Percentiles rank a stretch among this genome's conserved stretches.
Conservation (phyloP, 2,113 vertebrate species). For the Prinia subflava region DNA sequence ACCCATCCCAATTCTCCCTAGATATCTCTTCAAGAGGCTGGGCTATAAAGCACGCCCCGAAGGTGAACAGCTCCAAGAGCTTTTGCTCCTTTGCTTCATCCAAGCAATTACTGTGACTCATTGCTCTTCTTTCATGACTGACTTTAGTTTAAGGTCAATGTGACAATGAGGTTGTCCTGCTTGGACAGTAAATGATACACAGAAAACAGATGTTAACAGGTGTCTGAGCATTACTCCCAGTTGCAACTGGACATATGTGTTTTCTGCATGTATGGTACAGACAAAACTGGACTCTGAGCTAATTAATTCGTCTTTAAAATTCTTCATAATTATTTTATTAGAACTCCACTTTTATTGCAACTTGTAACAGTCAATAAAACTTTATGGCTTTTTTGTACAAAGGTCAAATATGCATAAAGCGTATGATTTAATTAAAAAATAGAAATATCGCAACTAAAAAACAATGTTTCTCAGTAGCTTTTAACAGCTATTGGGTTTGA, state of each 20-base stretch:
- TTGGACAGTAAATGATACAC: not conserved
- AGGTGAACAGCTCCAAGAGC: conserved; percentile 21
- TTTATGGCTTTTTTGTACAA: not conserved
- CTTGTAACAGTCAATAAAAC: not conserved
- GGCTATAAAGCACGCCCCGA: not conserved
- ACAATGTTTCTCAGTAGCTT: not conserved
- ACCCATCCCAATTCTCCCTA: not conserved
- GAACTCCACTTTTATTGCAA: not conserved
- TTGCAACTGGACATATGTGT: not conserved
- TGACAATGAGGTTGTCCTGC: not conserved
- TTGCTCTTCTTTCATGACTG: conserved; percentile 9
- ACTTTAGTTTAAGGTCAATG: conserved; percentile 27
- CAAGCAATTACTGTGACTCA: conserved; percentile 12
- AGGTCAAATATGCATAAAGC: not conserved
- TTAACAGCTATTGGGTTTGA: not conserved
- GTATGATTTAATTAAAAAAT: not conserved
- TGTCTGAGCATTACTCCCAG: not conserved
- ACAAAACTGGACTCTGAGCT: not conserved
- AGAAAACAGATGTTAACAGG: conserved; percentile 29
- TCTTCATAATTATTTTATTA: not conserved
- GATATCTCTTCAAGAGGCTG: conserved; percentile 17
- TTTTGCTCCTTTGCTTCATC: not conserved
- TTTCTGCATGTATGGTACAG: not conserved
- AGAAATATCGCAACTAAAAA: not conserved
- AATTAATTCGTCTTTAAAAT: not conserved